phyloP scores from a whole-genome alignment of 2,797 vertebrate species.

The Gymnothorax javanicus region DNA sequence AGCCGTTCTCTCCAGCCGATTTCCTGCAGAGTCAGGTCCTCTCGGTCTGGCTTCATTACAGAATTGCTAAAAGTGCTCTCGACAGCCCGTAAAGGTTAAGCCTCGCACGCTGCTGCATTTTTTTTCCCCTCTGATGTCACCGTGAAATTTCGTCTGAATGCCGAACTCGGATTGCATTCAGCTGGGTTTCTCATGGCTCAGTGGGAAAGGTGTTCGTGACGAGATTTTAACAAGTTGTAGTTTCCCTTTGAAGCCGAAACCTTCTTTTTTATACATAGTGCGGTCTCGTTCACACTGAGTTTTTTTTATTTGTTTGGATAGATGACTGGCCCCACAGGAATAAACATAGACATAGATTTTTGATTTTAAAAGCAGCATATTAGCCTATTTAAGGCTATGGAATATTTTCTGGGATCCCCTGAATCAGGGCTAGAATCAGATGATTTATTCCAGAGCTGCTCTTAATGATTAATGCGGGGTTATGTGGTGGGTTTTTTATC shows the following conservation, averaged over 20 bases:
- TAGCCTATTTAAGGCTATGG: neutral
- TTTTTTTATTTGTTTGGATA: neutral
- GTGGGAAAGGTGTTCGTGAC: neutral
- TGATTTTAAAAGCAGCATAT: neutral
- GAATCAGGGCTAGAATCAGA: neutral
- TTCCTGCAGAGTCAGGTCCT: neutral
- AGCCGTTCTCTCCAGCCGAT: neutral
- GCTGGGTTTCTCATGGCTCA: neutral
- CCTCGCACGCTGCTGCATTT: neutral
- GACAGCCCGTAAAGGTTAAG: neutral
- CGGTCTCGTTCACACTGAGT: neutral
- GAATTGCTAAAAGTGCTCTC: neutral
- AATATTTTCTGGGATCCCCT: neutral
- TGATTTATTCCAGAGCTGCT: neutral
- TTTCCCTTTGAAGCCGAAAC: neutral
- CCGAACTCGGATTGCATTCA: neutral
- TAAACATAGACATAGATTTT: neutral
- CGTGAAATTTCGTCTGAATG: constrained; percentile 4
- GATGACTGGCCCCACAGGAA: neutral
- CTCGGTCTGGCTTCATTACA: neutral
- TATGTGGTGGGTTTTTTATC: constrained; percentile 6
- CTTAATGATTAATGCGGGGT: neutral
- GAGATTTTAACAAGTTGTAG: neutral
- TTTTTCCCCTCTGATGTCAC: neutral
- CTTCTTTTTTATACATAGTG: neutral